These are phyloP conservation scores for Petromus typicus DNA, from an alignment of 2,113 vertebrate genomes.

Conservation along the genomic window DNA sequence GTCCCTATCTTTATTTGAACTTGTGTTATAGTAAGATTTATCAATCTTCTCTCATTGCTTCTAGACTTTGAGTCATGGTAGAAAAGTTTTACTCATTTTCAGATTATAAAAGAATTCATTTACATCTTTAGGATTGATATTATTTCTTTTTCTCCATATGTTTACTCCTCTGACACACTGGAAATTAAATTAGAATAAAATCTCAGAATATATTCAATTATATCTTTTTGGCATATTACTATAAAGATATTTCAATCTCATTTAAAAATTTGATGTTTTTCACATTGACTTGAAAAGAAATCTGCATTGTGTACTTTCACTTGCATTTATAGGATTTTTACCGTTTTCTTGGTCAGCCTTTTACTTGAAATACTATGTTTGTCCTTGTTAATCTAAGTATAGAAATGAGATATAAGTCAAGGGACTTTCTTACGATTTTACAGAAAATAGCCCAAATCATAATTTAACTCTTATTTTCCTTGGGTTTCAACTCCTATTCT, in stretches of 20 bases:
- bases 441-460: neutral
- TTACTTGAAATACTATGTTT: neutral
- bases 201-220: neutral
- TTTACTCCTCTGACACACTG: too few relatives aligned
- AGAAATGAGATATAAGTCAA: conserved; percentile 5
- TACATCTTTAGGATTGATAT: too few relatives aligned
- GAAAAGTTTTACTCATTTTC: too few relatives aligned
- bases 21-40: too few relatives aligned
- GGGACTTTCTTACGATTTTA: neutral
- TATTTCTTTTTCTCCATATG: too few relatives aligned
- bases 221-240: neutral
- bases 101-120: too few relatives aligned
- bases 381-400: neutral
- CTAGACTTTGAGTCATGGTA: too few relatives aligned
- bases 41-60: too few relatives aligned
- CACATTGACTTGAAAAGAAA: neutral
- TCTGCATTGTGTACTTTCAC: neutral
- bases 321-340: neutral
- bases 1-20: neutral
- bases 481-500: neutral
- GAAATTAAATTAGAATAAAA: neutral
- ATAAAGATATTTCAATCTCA: neutral
- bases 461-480: neutral
- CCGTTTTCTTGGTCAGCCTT: neutral
- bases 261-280: neutral